These are phyloP conservation scores for Choloepus hoffmanni DNA, from an alignment of 2,113 vertebrate genomes.

Conservation along the genomic window DNA sequence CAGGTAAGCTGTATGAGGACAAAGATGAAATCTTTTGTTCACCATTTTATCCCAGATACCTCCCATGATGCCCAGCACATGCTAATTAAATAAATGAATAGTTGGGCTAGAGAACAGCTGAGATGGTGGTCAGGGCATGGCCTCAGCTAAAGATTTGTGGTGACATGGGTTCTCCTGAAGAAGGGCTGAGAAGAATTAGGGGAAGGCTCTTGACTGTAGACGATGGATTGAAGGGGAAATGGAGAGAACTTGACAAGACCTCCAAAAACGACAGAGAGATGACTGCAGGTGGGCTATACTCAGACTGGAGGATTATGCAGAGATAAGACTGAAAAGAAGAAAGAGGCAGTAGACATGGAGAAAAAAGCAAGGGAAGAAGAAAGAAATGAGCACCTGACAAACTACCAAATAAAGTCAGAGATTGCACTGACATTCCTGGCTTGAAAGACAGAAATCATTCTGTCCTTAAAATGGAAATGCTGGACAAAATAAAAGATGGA, in stretches of 20 bases:
- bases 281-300: background rate
- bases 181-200: background rate
- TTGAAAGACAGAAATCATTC: background rate
- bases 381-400: too few relatives aligned
- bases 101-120: too few relatives aligned
- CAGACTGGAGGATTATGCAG: too few relatives aligned
- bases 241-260: background rate
- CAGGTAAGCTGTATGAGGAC: background rate
- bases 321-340: background rate
- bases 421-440: background rate
- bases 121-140: background rate
- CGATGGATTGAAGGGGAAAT: background rate
- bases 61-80: background rate
- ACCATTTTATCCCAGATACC: background rate
- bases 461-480: background rate
- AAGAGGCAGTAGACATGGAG: background rate
- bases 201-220: too few relatives aligned
- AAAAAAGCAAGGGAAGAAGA: too few relatives aligned
- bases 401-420: background rate
- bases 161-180: background rate
- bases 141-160: background rate
- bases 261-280: background rate
- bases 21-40: background rate
- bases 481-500: background rate
- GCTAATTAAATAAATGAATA: background rate